Evolutionary conservation across 2,797 vertebrate species (phyloP).

Genomic region (Brachymystax lenok): DNA sequence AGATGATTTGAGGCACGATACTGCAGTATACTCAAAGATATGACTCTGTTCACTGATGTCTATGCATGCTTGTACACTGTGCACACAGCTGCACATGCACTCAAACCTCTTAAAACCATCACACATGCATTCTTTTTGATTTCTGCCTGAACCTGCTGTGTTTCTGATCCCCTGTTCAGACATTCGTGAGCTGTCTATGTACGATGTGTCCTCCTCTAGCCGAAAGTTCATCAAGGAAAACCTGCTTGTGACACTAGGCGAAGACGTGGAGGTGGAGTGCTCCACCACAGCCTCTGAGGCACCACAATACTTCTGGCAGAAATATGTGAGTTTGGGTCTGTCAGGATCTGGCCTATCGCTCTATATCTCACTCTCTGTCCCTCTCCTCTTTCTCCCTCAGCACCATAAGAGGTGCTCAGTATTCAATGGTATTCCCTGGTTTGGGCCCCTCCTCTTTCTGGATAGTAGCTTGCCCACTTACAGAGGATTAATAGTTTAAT

Average conservation of each 20-base stretch:
- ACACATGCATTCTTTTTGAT: conserved; percentile 17
- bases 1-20: conserved; percentile 41
- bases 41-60: conserved; percentile 41
- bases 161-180: conserved; percentile 54
- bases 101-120: conserved; percentile 9
- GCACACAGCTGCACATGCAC: conserved; percentile 25
- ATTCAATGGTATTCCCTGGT: conserved; percentile 61
- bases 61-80: conserved; percentile 15
- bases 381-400: conserved; percentile 11
- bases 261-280: conserved; percentile 72
- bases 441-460: conserved; percentile 50
- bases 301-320: conserved; percentile 72
- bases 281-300: conserved; percentile 67
- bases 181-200: conserved; percentile 61
- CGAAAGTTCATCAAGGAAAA: conserved; percentile 37
- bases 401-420: conserved; percentile 47
- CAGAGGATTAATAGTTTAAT: conserved; percentile 74
- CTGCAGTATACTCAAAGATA: conserved; percentile 42
- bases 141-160: not conserved
- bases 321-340: conserved; percentile 66
- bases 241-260: conserved; percentile 65
- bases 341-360: not conserved
- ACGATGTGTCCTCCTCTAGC: conserved; percentile 59
- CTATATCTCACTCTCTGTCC: conserved; percentile 13
- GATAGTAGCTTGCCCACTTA: conserved; percentile 62